Percentiles rank a stretch among this genome's conserved stretches.
These are phyloP conservation scores for Hylomyscus alleni DNA, from an alignment of 2,797 vertebrate genomes.

Conservation along the genomic window DNA sequence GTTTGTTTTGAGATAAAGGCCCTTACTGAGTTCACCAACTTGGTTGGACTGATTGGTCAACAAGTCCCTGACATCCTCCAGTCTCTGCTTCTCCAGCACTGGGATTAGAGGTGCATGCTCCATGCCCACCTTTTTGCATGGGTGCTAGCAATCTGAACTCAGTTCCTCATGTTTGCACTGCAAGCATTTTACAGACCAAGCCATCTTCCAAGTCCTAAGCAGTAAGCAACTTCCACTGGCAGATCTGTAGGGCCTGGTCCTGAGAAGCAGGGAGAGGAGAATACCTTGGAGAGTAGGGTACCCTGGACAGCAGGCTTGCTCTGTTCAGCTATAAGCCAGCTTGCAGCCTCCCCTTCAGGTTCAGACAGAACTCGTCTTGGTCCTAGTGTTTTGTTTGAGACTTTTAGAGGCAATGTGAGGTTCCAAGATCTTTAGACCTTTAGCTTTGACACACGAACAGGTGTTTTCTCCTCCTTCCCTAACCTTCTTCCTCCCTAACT, in stretches of 20 bases:
- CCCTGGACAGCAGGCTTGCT: neutral
- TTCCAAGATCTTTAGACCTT: neutral
- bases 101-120: no score
- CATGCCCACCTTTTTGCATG: neutral
- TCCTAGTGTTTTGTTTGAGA: neutral
- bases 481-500: conserved; percentile 8
- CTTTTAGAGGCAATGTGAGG: neutral
- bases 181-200: neutral
- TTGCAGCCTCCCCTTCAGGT: neutral
- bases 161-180: neutral
- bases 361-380: neutral
- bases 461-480: neutral
- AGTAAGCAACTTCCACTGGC: neutral
- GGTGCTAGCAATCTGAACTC: neutral
- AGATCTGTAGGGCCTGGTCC: neutral
- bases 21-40: neutral
- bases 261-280: neutral
- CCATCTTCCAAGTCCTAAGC: neutral
- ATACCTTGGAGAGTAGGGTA: neutral
- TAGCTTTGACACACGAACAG: neutral
- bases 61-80: neutral
- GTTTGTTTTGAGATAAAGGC: neutral
- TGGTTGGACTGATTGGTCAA: neutral
- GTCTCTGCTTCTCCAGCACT: neutral
- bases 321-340: neutral